A percentile compares a stretch with the other conserved stretches of the same genome.
These are phyloP conservation scores for Riparia riparia DNA, from an alignment of 2,113 vertebrate species.

Conservation along the genomic window DNA sequence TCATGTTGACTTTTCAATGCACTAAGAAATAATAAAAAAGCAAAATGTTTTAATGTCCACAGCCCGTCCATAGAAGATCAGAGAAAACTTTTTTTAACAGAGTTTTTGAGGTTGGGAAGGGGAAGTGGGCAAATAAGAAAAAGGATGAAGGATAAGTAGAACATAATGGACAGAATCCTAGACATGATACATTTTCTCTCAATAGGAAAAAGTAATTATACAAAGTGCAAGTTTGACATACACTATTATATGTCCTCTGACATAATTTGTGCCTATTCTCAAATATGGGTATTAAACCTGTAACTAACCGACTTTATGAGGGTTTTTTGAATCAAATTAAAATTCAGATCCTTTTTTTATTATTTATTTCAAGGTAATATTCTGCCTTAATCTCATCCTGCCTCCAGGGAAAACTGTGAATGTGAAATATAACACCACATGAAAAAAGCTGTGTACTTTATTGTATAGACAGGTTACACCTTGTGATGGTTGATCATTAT, in stretches of 20 bases:
- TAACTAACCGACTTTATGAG: not conserved
- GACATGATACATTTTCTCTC: not conserved
- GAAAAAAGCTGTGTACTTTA: not conserved
- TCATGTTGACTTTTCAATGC: not conserved
- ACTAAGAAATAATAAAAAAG: not conserved
- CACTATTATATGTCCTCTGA: not conserved
- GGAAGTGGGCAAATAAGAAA: not conserved
- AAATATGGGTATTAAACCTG: not conserved
- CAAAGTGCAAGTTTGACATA: not conserved
- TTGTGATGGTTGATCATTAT: not conserved
- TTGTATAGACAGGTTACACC: not conserved
- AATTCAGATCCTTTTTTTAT: not conserved
- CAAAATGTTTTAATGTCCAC: not conserved
- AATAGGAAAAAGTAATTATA: not conserved
- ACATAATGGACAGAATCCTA: not conserved
- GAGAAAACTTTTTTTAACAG: not conserved
- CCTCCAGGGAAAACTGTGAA: not conserved
- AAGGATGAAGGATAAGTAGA: not conserved
- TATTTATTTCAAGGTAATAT: not conserved
- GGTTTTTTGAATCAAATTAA: not conserved
- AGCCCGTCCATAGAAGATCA: not conserved
- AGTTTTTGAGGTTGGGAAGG: rapidly evolving
- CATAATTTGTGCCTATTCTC: not conserved
- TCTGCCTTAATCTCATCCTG: not conserved
- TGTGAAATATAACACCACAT: not conserved